Evolutionary conservation across 2,113 vertebrate species (phyloP).

Genomic region (Setophaga coronata): DNA sequence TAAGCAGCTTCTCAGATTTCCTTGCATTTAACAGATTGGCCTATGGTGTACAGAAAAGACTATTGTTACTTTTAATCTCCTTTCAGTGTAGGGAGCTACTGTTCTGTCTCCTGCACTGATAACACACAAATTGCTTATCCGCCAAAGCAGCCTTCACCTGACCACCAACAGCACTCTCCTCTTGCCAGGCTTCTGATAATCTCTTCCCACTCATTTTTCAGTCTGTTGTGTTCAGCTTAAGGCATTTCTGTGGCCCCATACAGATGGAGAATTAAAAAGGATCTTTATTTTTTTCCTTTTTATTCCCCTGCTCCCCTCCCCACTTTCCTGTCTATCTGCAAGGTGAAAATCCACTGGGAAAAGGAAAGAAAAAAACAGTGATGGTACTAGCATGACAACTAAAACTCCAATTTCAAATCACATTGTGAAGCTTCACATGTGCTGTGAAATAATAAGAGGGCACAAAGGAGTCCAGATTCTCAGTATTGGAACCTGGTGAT

Average conservation of each 20-base stretch:
- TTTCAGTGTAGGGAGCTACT: slow-evolving; percentile 3
- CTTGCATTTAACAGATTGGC: slow-evolving; percentile 28
- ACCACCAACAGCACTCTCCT: neutral
- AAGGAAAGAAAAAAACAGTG: neutral
- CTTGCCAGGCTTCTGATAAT: slow-evolving; percentile 20
- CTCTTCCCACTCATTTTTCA: slow-evolving; percentile 46
- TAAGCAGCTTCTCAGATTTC: slow-evolving; percentile 47
- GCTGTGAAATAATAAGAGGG: neutral
- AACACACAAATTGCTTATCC: slow-evolving; percentile 69
- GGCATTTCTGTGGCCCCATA: neutral
- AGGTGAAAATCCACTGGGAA: neutral
- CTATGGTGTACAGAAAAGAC: slow-evolving; percentile 17
- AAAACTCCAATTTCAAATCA: neutral
- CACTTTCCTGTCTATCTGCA: neutral
- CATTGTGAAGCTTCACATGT: neutral
- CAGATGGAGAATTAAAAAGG: neutral
- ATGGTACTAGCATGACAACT: neutral
- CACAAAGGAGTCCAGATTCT: neutral
- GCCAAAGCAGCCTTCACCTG: slow-evolving; percentile 47
- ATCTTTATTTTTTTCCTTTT: neutral
- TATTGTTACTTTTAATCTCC: slow-evolving; percentile 67
- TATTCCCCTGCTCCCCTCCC: neutral
- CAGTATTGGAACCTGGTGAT: neutral
- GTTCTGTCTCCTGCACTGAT: slow-evolving; percentile 40
- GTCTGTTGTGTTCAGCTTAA: neutral